phyloP scores from a whole-genome alignment of 1,140 invertebrate genomes.

The Drosophila nannoptera region DNA sequence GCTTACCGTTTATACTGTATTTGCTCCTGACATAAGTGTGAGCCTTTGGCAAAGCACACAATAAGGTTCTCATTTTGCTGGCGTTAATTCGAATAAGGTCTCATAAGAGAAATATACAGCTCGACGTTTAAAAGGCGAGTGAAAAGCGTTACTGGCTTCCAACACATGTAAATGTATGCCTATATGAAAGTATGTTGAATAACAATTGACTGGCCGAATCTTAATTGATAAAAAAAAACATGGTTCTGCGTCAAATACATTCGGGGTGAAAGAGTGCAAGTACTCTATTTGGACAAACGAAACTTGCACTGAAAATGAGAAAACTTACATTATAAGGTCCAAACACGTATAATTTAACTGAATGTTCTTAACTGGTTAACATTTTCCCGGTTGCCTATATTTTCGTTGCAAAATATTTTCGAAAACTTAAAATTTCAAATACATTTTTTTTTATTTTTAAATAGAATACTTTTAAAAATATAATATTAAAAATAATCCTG shows the following conservation, averaged over 20 bases:
- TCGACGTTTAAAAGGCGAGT: conserved; percentile 11
- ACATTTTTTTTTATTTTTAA: too few relatives aligned
- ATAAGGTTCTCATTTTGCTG: conserved; percentile 23
- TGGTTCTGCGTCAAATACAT: conserved; percentile 30
- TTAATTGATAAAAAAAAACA: conserved; percentile 15
- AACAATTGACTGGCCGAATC: conserved; percentile 10
- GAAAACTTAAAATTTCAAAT: too few relatives aligned
- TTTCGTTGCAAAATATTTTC: too few relatives aligned
- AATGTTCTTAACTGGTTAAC: too few relatives aligned
- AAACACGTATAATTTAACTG: too few relatives aligned
- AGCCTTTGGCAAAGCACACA: conserved; percentile 31
- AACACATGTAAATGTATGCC: background rate
- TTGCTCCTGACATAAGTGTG: conserved; percentile 21
- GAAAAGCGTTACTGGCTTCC: background rate
- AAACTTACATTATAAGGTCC: too few relatives aligned
- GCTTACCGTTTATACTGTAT: conserved; percentile 24
- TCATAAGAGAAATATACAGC: conserved; percentile 2
- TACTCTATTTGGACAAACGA: too few relatives aligned
- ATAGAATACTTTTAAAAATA: too few relatives aligned
- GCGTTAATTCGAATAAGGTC: background rate
- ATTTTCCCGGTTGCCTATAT: too few relatives aligned
- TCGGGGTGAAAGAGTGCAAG: background rate
- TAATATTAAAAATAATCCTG: too few relatives aligned
- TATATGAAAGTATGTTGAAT: background rate
- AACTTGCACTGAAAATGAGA: too few relatives aligned